Conservation (phyloP, 2,797 vertebrate genomes). For the Poecile montanus region DNA sequence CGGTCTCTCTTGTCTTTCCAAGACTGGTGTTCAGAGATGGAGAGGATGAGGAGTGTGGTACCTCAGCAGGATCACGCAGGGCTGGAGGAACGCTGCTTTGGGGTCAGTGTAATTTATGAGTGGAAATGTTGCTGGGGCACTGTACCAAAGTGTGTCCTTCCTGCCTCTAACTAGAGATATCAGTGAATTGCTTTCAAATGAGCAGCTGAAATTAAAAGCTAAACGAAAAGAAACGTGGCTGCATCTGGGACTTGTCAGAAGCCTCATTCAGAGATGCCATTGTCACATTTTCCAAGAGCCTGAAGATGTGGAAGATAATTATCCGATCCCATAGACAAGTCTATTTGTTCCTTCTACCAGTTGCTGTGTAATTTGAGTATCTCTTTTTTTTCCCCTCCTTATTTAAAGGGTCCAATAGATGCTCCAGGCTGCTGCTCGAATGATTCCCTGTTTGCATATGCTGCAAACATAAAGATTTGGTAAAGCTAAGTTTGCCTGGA, state of each 20-base stretch:
- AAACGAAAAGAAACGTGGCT: constrained; percentile 12
- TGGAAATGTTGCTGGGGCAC: not conserved
- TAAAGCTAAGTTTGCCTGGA: not conserved
- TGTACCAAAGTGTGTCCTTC: not conserved
- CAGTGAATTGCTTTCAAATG: constrained; percentile 12
- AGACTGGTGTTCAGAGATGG: not conserved
- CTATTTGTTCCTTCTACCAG: constrained; percentile 27
- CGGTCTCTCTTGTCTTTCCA: not conserved
- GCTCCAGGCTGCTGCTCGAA: not conserved
- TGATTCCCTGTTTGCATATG: not conserved
- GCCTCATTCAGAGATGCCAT: constrained; percentile 1
- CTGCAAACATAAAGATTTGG: not conserved
- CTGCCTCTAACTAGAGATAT: constrained; percentile 14
- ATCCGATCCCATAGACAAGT: constrained; percentile 37
- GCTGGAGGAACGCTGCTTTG: not conserved
- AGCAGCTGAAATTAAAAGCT: constrained; percentile 40
- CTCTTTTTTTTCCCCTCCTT: not conserved
- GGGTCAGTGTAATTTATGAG: not conserved
- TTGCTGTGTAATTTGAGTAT: not conserved
- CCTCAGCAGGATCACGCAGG: not conserved
- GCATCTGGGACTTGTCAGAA: constrained; percentile 54
- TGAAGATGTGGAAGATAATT: constrained; percentile 53
- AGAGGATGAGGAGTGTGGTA: not conserved
- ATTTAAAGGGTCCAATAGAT: not conserved
- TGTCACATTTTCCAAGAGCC: constrained; percentile 37